Conservation (phyloP, 1,140 invertebrate genomes). For the Scaptomyza hsui region DNA sequence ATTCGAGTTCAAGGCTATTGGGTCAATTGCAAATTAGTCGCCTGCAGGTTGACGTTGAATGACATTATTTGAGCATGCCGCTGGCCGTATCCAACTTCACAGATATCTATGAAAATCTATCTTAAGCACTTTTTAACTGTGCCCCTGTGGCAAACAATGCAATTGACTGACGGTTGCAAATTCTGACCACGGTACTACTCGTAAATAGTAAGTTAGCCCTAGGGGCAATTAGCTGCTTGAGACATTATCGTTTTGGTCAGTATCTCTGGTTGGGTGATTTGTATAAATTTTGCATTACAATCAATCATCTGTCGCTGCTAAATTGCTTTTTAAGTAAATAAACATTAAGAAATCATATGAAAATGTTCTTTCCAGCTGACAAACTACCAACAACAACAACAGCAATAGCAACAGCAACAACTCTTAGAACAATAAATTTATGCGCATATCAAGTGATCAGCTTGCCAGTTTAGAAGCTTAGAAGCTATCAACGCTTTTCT, state of each 20-base stretch:
- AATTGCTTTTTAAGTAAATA: slow-evolving; percentile 72
- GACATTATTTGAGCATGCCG: slow-evolving; percentile 59
- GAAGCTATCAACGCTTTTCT: slow-evolving; percentile 60
- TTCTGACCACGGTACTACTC: background rate
- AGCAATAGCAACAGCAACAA: slow-evolving; percentile 2
- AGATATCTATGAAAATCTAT: slow-evolving; percentile 29
- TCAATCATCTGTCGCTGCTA: slow-evolving; percentile 71
- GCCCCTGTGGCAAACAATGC: background rate
- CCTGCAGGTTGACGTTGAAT: slow-evolving; percentile 78
- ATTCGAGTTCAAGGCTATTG: slow-evolving; percentile 80
- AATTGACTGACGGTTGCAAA: slow-evolving; percentile 3
- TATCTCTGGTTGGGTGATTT: slow-evolving; percentile 47
- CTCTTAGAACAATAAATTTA: slow-evolving; percentile 43
- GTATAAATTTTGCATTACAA: slow-evolving; percentile 77
- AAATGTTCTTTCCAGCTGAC: slow-evolving; percentile 44
- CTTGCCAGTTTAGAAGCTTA: slow-evolving; percentile 31
- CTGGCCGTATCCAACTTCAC: slow-evolving; percentile 22
- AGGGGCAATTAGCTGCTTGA: slow-evolving; percentile 53
- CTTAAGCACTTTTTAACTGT: slow-evolving; percentile 43
- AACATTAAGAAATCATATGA: slow-evolving; percentile 69
- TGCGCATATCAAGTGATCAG: slow-evolving; percentile 66
- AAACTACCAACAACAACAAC: slow-evolving; percentile 3
- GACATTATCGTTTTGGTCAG: slow-evolving; percentile 34
- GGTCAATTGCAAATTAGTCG: slow-evolving; percentile 76
- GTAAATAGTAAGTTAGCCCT: slow-evolving; percentile 16